Percentiles rank a stretch among this genome's conserved stretches.
Conservation (phyloP, 1,140 invertebrate genomes). For the Drosophila hydei region DNA sequence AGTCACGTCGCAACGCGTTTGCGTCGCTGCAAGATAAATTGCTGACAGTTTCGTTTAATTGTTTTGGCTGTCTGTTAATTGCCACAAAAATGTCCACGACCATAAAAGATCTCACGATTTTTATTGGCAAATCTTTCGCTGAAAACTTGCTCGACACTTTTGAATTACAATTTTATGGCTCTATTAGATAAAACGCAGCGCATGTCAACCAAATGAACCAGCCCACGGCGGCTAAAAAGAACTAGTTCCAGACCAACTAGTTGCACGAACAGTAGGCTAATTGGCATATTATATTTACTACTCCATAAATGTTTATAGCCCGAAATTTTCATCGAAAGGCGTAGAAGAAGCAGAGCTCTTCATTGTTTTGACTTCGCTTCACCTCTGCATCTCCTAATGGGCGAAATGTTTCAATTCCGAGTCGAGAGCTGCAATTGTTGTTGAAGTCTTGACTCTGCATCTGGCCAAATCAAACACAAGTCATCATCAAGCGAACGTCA, state of each 20-base stretch:
- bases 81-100: constrained; percentile 64
- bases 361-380: constrained; percentile 46
- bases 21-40: constrained; percentile 66
- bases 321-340: constrained; percentile 28
- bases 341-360: background rate
- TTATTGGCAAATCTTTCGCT: constrained; percentile 40
- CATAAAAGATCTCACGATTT: constrained; percentile 51
- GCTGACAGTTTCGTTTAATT: constrained; percentile 81
- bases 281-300: constrained; percentile 45
- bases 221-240: background rate
- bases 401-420: constrained; percentile 73
- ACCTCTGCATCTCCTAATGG: constrained; percentile 62
- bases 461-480: constrained; percentile 64
- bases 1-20: constrained; percentile 57
- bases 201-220: no score
- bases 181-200: constrained; percentile 66
- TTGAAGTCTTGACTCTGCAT: constrained; percentile 14
- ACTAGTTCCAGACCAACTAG: constrained; percentile 30
- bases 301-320: background rate
- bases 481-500: constrained; percentile 54
- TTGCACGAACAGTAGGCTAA: constrained; percentile 34
- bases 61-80: constrained; percentile 64
- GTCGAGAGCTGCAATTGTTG: constrained; percentile 12
- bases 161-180: constrained; percentile 58
- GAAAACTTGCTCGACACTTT: constrained; percentile 23